These are phyloP conservation scores for Aphis craccivora DNA, from an alignment of 1,140 invertebrate genomes.

Conservation along the genomic window DNA sequence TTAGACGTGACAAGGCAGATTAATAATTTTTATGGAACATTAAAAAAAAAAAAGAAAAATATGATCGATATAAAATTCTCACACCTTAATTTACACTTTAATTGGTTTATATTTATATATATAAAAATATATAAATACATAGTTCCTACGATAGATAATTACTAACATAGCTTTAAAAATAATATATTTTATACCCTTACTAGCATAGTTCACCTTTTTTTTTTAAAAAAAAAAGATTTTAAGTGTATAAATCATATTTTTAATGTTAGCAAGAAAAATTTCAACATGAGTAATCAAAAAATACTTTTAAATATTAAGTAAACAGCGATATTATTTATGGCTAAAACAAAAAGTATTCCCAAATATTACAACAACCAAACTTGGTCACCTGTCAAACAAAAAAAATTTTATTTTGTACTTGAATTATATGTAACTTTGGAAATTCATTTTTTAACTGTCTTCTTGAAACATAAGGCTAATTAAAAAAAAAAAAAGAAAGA, in stretches of 20 bases:
- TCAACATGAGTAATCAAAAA: background rate
- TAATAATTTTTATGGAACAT: background rate
- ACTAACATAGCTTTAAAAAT: background rate
- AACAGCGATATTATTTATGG: slow-evolving; percentile 16
- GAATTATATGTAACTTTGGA: background rate
- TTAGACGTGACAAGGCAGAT: background rate
- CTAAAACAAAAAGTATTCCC: background rate
- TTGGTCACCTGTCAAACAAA: background rate
- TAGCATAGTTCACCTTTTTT: background rate
- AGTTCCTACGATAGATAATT: too few species aligned
- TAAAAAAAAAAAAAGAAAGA: background rate
- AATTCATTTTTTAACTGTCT: slow-evolving; percentile 2
- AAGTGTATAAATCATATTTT: background rate
- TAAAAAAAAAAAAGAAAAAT: background rate
- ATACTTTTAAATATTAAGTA: background rate
- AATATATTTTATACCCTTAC: background rate
- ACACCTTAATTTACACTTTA: background rate
- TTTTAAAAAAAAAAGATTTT: background rate
- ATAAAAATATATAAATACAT: too few species aligned
- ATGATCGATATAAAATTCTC: background rate
- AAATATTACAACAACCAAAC: background rate
- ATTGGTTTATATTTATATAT: background rate
- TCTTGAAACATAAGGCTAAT: background rate
- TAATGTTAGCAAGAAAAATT: background rate
- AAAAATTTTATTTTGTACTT: background rate